These are phyloP conservation scores for Manis javanica DNA, from an alignment of 2,797 vertebrate species.

Conservation along the genomic window DNA sequence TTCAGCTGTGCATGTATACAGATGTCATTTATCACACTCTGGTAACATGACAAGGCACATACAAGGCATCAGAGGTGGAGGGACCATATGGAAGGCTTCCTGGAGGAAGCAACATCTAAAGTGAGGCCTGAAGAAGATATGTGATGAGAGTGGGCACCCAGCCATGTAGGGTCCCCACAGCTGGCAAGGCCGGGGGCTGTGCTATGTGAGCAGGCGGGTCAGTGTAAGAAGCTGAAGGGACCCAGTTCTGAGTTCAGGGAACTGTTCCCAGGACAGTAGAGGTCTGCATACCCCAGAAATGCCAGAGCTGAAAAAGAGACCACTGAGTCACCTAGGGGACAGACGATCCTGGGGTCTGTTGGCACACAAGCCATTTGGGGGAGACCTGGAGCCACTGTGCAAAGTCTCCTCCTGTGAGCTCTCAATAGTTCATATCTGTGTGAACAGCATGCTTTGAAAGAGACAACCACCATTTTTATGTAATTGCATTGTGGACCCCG, in stretches of 20 bases:
- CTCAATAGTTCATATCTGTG: background rate
- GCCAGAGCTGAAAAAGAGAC: background rate
- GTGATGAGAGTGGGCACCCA: background rate
- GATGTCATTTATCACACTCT: no score
- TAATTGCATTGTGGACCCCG: background rate
- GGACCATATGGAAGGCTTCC: background rate
- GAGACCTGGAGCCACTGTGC: fast-evolving
- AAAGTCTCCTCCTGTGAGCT: fast-evolving
- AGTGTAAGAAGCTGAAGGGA: background rate
- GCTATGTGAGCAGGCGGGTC: background rate
- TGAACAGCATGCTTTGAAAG: background rate
- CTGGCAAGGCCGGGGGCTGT: fast-evolving
- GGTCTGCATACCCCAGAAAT: background rate
- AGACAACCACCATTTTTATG: background rate
- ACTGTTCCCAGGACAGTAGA: background rate
- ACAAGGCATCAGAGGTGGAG: background rate
- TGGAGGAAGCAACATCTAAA: background rate
- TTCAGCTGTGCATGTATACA: background rate
- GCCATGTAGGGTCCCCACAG: fast-evolving
- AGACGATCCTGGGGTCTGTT: background rate
- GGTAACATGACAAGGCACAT: fast-evolving
- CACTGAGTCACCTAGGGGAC: fast-evolving
- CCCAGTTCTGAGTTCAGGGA: background rate
- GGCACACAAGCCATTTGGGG: no score
- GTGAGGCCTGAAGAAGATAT: background rate